Base-by-base conservation (phyloP, 2,888 invertebrate species). In the Petrolisthes manimaculis region DNA sequence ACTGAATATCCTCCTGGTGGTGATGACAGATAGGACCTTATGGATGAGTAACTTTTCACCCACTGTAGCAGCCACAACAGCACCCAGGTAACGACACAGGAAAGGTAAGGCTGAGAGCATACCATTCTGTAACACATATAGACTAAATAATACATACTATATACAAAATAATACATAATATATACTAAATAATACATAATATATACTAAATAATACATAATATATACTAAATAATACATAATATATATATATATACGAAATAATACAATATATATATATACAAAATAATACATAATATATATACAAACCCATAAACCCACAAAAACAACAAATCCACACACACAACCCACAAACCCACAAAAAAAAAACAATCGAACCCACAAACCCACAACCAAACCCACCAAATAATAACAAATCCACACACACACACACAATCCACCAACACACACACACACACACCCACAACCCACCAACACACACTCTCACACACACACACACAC, bases 1-100 rank as follows among this genome's bases (percentile, higher is more conserved):
- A 61, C 83, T 83, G 77, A 86, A 86, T 77, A 82, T 14, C 18
- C 83, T 83, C 12, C 86, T 67, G 4, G 54, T 54, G 3, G 77
- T 37, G 8, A 83, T 0, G 24, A 86, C 71, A 9, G 86, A 83
- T 53, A 86, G 77, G 2, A 21, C 5, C 6, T 24, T 18, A 5
- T 78, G 67, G 0, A 14, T n/a, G 37, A 83, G 18, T 14, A 86
- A 55, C 82, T 54, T 37, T 55, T 86, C 86, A 9, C 69, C 86
- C 0, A 69, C 5, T n/a, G 78, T 77, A 3, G 79, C 69, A 4
- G 67, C 82, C 56, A 78, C 8, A 0, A 78, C 24, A 24, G 83
- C 86, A 5, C 86, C 86, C 37, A 86, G 53, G 83, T 86, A 86
- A 12, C 86, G 86, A 8, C 77, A 77, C 51, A 86, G 86, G 86